Base-by-base conservation (phyloP, 1,140 invertebrate genomes). In the Leptinotarsa lineolata region DNA sequence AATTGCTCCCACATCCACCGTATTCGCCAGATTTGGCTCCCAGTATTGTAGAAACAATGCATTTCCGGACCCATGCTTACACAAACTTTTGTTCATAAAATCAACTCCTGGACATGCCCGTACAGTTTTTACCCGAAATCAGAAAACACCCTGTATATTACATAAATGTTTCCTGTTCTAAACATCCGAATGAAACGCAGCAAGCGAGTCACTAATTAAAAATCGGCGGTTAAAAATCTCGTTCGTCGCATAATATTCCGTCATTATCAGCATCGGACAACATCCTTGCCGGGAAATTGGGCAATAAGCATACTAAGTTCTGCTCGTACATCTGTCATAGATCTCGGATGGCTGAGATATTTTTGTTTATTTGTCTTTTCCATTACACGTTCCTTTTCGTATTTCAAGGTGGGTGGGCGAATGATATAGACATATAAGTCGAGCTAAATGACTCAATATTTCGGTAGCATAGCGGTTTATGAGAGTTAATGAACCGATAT, bases 281-380 rank as follows among this genome's bases (percentile, higher is more conserved):
- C 61, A 63, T 63, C 21, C 21, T 63, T 63, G 16, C 20, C 20
- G 61, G 20, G 61, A 63, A 63, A 63, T 63, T 63, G 61, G 24
- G 24, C 24, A 63, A 63, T 63, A 22, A 12, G 61, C 4, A 63
- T 24, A 63, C 20, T 15, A 63, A 22, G 4, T 22, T 18, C 67
- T 18, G 15, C 69, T 71, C 69, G 61, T 71, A 63, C 69, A 71
- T 71, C 69, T 71, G 69, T 71, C 59, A 70, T 48, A 70, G 22
- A 30, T 21, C 60, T 63, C 58, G 45, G 60, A 54, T 45, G 59
- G 24, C 61, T 63, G 66, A 13, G 24, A 63, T 45, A 45, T 67
- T 67, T 67, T 13, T 67, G 48, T 67, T 67, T 67, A 39, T 45
- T 39, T 45, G 65, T 45, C 13, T 18, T 16, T 58, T 54, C 22